Evolutionary conservation across 2,113 vertebrate genomes (phyloP), one percentile per base, ranked within the genome.

Genomic region (Pithys albifrons): DNA sequence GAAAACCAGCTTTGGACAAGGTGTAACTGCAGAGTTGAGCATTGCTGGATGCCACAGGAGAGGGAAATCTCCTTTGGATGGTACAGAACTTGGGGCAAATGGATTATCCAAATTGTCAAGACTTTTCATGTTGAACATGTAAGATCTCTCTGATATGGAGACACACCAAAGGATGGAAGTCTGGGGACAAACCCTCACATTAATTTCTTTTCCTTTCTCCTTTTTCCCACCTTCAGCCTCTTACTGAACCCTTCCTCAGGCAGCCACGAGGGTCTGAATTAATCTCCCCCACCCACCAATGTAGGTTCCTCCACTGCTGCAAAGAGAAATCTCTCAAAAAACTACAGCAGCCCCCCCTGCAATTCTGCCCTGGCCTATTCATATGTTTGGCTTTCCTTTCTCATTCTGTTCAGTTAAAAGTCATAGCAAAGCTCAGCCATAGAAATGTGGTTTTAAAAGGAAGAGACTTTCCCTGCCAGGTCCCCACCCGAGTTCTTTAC

Each of bases 101-200:
- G 27, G 59, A 7, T 18, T 33, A 46, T 2, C 19, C 10, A 8
- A 7, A 33, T 19, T 37, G 61, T 39, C 33, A 33, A 64, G 9
- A 4, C 6, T 19, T 75, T 24, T 7, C 18, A 7, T 14, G 24
- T 24, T 28, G 8, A 45, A 45, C 16, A 46, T 2, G 0, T 3
- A 37, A 0, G 0, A 37, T 17, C 9, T 75, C n/a, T 85, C 9
- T 4, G 15, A n/a, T 6, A 10, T 2, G 46, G 55, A 66, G 19
- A 64, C 23, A 43, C 19, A 8, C 15, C 24, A 75, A 69, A 10
- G 28, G 41, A 22, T 35, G 19, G 2, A 51, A 69, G 37, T 41
- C 5, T 48, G 31, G 9, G n/a, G 19, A 48, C 19, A n/a, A 88
- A 23, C 2, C 23, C 62, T 33, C 35, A 31, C 8, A 55, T 41